Base-by-base conservation (phyloP, 2,113 vertebrate genomes). In the Vulpes vulpes region DNA sequence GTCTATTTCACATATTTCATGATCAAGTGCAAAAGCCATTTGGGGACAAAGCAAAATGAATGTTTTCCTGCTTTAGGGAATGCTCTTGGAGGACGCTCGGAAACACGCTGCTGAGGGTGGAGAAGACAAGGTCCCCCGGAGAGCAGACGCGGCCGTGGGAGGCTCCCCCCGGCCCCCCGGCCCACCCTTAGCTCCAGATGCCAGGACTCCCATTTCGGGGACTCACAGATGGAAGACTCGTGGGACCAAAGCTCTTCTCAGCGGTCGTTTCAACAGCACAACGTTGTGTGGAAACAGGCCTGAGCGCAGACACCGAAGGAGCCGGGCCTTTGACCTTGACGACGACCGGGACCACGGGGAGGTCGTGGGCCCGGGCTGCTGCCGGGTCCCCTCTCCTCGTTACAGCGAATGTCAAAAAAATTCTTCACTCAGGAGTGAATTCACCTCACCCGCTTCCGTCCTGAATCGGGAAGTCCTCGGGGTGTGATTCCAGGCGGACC, bases 271-370 rank as follows among this genome's bases (percentile, higher is more conserved):
- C 43, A 43, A 78, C 22, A 69, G 62, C 12, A 89, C 79, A 94
- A 94, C 64, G 17, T 96, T 83, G 84, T 90, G 20, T 83, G 30
- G 55, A 89, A 96, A 69, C 15, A 81, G 15, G 88, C 51, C 12
- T 59, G 92, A 92, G 25, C 60, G 65, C 23, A 76, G 8, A 12
- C 49, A 64, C 65, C 17, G 32, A 2, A 25, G 38, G 30, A 90
- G 14, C 30, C 43, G 71, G n/a, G 6, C 22, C 51, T 89, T 92
- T 73, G 59, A 43, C 43, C 43, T 43, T 5, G 6, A 43, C 6
- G 43, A 43, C 43, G 7, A 43, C 43, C 7, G 43, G 43, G 43
- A 43, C 43, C 43, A 43, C 6, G 43, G 43, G 43, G 43, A 43
- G 43, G 43, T 43, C 43, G 43, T 43, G 43, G 43, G 43, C 43